Evolutionary conservation across 1,140 invertebrate species (phyloP).

Genomic region (Pseudachorutes palmiensis): DNA sequence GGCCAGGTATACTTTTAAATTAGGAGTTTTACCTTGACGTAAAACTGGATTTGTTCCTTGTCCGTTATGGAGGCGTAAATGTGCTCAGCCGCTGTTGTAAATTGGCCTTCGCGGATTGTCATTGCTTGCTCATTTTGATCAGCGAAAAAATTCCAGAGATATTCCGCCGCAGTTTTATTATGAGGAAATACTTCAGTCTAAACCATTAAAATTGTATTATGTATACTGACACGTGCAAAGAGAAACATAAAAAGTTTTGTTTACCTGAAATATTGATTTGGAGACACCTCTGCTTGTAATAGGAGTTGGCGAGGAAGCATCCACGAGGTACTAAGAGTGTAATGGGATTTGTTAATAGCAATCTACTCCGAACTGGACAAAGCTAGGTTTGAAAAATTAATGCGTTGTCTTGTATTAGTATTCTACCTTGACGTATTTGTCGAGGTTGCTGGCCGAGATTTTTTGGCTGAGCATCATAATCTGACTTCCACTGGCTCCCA

Average conservation of each 20-base stretch:
- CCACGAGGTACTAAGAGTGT: too few relatives aligned
- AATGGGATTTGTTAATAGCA: too few relatives aligned
- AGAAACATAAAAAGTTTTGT: too few relatives aligned
- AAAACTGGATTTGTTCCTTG: constrained; percentile 35
- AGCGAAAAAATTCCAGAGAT: constrained; percentile 28
- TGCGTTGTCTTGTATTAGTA: background rate
- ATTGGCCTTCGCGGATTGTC: constrained; percentile 6
- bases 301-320: too few relatives aligned
- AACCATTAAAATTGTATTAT: too few relatives aligned
- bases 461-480: background rate
- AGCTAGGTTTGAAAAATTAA: background rate
- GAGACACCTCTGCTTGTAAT: background rate
- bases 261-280: background rate
- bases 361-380: background rate
- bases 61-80: constrained; percentile 29
- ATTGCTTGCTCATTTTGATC: background rate
- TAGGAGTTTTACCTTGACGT: constrained; percentile 27
- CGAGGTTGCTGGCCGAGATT: background rate
- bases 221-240: too few relatives aligned
- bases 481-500: background rate
- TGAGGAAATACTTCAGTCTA: constrained; percentile 26
- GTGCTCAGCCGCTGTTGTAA: constrained; percentile 23
- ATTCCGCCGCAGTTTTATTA: constrained; percentile 17
- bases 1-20: background rate
- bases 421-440: background rate